Evolutionary conservation across 2,113 vertebrate genomes (phyloP), one percentile per base, ranked within the genome.

Genomic region (Urocynchramus pylzowi): DNA sequence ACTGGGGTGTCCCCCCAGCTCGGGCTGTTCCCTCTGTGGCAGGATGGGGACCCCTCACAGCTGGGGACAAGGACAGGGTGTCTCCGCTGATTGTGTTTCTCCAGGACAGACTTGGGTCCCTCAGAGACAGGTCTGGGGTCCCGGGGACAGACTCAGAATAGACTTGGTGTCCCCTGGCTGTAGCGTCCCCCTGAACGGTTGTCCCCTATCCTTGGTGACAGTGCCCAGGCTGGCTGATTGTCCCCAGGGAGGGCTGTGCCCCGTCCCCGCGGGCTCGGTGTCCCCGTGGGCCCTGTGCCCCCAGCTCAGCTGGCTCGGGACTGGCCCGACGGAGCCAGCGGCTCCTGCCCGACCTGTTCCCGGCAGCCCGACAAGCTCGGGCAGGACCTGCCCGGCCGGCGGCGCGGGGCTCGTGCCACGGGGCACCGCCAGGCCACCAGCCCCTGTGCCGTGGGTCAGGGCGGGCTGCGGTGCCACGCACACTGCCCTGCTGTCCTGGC

Each of bases 281-380:
- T 74, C 60, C 60, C 69, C 1, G 13, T 21, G 85, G 41, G 57
- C 47, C 44, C 89, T 0, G 19, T 76, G 52, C 88, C 84, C 7
- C 0, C 2, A 3, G 69, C 20, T 1, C 61, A 39, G 77, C 63
- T 2, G n/a, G 79, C 45, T 74, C 7, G 4, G 23, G 13, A 26
- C 84, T 13, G 68, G 28, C 81, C 57, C 1, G 33, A 7, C 3
- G 1, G 30, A 90, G 95, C 78, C 74, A 54, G 85, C 13, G 2
- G 89, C 91, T 90, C 93, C 91, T 61, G 89, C 89, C 86, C 15
- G 24, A 96, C 95, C 93, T 82, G 93, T 95, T 96, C 83, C 74
- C 37, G 0, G 64, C 73, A 78, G 78, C 82, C 54, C 1, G 16
- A 84, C 93, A 94, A 84, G 95, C 93, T 94, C 37, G 8, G 93